A percentile compares a stretch with the other conserved stretches of the same genome.
phyloP scores from a whole-genome alignment of 1,140 invertebrate genomes.

The Trypoxylus dichotomus region DNA sequence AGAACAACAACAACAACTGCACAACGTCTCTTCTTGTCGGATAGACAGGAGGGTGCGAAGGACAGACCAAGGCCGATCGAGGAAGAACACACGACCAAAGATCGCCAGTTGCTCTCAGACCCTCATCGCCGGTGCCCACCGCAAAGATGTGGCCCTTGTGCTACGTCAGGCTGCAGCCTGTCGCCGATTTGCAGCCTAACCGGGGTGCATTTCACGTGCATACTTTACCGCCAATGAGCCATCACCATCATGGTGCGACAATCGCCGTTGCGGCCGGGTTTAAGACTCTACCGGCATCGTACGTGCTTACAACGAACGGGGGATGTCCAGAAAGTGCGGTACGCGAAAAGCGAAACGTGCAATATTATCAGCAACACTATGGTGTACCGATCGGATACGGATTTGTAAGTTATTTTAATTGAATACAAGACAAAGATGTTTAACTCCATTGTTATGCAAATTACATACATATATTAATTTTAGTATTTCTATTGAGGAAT shows the following conservation, averaged over 20 bases:
- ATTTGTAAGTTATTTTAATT: constrained; percentile 34
- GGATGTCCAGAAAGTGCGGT: constrained; percentile 35
- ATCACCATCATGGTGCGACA: constrained; percentile 49
- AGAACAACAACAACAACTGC: constrained; percentile 21
- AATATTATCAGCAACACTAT: constrained; percentile 19
- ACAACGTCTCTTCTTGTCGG: constrained; percentile 22
- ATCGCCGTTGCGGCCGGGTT: constrained; percentile 50
- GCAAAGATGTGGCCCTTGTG: constrained; percentile 51
- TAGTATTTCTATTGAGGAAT: no score
- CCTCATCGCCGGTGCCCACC: constrained; percentile 35
- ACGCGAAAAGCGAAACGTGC: neutral
- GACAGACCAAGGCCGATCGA: constrained; percentile 54
- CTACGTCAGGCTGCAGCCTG: constrained; percentile 47
- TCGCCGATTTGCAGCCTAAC: constrained; percentile 52
- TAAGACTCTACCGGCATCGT: constrained; percentile 53
- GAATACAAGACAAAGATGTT: neutral
- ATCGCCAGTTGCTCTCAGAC: constrained; percentile 23
- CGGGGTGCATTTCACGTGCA: constrained; percentile 57
- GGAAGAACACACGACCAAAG: constrained; percentile 39
- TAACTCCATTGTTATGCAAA: no score
- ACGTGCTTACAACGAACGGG: constrained; percentile 41
- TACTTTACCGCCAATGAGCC: constrained; percentile 55
- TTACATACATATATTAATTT: no score
- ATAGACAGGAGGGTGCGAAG: constrained; percentile 51
- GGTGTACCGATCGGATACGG: constrained; percentile 21